Conservation (phyloP, 2,888 invertebrate species). For the Polyommatus iphigenia region DNA sequence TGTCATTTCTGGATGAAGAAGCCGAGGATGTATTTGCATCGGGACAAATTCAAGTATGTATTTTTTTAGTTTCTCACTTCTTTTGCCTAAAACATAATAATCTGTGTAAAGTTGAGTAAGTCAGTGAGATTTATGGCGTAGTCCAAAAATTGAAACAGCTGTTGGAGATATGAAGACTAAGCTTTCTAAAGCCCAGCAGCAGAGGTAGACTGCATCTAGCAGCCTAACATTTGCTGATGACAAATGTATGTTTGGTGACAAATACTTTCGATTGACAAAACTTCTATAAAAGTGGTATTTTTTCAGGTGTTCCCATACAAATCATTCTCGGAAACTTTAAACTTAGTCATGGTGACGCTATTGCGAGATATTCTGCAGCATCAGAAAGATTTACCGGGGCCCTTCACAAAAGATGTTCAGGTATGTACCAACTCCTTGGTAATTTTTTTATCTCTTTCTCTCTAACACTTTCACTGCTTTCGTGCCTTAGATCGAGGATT, state of each 20-base stretch:
- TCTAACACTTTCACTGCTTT: constrained; percentile 6
- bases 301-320: constrained; percentile 93
- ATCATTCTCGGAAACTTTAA: constrained; percentile 96
- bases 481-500: constrained; percentile 1
- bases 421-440: constrained; percentile 45
- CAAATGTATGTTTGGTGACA: no score
- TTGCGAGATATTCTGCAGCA: constrained; percentile 94
- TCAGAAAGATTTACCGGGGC: constrained; percentile 92
- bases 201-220: no score
- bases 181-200: no score
- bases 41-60: constrained; percentile 81
- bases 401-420: constrained; percentile 95
- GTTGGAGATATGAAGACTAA: no score
- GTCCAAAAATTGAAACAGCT: no score
- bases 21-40: constrained; percentile 88
- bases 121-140: no score
- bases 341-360: constrained; percentile 94
- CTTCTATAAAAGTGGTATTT: background rate
- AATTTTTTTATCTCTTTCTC: background rate
- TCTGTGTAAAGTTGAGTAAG: no score
- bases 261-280: no score
- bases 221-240: no score
- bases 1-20: constrained; percentile 90
- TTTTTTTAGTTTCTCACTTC: background rate
- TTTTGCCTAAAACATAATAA: no score